Evolutionary conservation across 2,888 invertebrate species (phyloP).

Genomic region (Campopleginae sp.): DNA sequence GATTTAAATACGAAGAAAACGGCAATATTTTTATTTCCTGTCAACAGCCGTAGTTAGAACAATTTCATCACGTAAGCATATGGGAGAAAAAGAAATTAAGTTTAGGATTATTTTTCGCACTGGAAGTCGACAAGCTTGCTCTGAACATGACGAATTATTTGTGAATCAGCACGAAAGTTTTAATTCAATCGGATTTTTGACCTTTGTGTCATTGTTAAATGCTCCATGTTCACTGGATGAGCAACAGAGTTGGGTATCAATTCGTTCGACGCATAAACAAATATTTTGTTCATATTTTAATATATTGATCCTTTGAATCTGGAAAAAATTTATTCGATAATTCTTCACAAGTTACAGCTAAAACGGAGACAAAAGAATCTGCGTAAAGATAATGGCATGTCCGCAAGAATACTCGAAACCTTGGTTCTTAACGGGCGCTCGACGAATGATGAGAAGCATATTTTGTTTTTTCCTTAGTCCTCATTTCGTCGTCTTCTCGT

Average conservation of each 20-base stretch:
- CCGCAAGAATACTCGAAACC: slow-evolving; percentile 27
- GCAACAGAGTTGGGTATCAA: no score
- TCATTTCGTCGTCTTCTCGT: not conserved
- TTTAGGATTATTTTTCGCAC: not conserved
- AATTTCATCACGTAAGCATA: not conserved
- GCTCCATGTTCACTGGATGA: no score
- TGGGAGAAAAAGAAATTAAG: not conserved
- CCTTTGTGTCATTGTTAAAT: no score
- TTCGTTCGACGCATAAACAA: no score
- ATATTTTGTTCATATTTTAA: not conserved
- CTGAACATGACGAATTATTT: no score
- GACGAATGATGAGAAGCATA: slow-evolving; percentile 19
- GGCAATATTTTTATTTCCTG: not conserved
- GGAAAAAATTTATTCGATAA: slow-evolving; percentile 65
- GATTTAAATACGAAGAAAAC: not conserved
- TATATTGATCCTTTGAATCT: slow-evolving; percentile 38
- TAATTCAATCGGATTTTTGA: no score
- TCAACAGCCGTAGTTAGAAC: not conserved
- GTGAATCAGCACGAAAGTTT: no score
- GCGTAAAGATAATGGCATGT: slow-evolving; percentile 48
- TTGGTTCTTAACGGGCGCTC: slow-evolving; percentile 5
- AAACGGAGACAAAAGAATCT: slow-evolving; percentile 60
- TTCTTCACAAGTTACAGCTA: slow-evolving; percentile 65
- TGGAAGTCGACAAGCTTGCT: not conserved
- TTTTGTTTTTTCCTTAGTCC: not conserved